Evolutionary conservation across 2,113 vertebrate species (phyloP), one percentile per base, ranked within the genome.

Genomic region (Cheirogaleus medius): DNA sequence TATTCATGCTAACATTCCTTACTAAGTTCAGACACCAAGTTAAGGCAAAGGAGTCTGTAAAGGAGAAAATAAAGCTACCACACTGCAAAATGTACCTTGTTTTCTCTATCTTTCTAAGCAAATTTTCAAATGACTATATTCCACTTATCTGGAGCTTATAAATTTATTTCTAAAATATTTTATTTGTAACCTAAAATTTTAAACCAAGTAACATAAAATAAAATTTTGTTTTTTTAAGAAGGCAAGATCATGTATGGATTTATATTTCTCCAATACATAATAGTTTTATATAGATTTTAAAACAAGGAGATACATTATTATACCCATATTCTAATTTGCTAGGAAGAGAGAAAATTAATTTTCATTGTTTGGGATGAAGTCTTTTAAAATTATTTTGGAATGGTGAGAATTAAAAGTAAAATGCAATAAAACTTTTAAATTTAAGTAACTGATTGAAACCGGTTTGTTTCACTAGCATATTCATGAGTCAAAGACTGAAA

Each of bases 331-430:
- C 20, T 82, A 86, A 78, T 80, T 96, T 96, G 21, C 29, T 73
- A 69, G 37, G 23, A 82, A 37, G 39, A 71, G 9, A 76, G 23
- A 91, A 18, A 85, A 82, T 85, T 80, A 63, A 76, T 95, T 97
- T 92, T 82, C 54, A 54, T 95, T 88, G 73, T 74, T 78, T 94
- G 34, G 10, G 20, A 86, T 91, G 39, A 69, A 86, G 2, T 82
- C 27, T 90, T 25, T 64, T 44, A 71, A 93, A 83, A n/a, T 78
- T 82, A 52, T 93, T 97, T 97, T 88, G 32, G 15, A 64, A 87
- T 49, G 14, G 27, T 84, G 13, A 98, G 44, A 86, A 92, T 77
- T 77, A 89, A 90, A 92, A 90, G 63, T 91, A 74, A 95, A 94
- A 89, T 58, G 8, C 56, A 80, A 81, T 92, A 76, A 91, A 74